Base-by-base conservation (phyloP, 1,140 invertebrate species). In the Zaprionus taronus region DNA sequence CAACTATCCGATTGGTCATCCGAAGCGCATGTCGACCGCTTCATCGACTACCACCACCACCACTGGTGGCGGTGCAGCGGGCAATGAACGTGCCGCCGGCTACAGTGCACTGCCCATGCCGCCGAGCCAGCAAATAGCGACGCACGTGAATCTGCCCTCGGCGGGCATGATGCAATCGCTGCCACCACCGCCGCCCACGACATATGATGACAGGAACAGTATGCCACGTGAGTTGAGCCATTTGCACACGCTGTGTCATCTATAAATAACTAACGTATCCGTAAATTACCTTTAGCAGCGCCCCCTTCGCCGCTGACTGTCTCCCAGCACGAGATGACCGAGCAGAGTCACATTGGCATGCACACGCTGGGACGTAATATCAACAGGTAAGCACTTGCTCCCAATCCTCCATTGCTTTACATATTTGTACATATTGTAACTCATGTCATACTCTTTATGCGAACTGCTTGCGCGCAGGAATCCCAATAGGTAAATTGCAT, bases 1-100 rank as follows among this genome's bases (percentile, higher is more conserved):
- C 7, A 98, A 98, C 93, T 98, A 98, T 94, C 97, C 98, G 4
- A 93, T 97, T 65, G 96, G 96, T 1, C 96, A 97, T 94, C 95
- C 96, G 2, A 93, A 96, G 81, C 94, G 96, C 71, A 93, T 90
- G 91, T 92, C 91, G 1, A 91, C 91, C 15, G 81, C 89, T 17
- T 91, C 91, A 22, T 89, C 79, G 1, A 51, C 47, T 2, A 83
- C 76, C 63, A 91, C 82, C 15, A 84, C 81, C 47, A 77, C 70
- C 17, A 87, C 77, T 1, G 87, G 80, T 12, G 85, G 83, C 20
- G 91, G 86, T 7, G 80, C 83, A 22, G 73, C 87, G 9, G 82
- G 83, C 51, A 92, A 83, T 66, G 93, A 97, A 77, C 94, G 97
- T 41, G 96, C 96, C n/a, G 95, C 96, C 14, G 97, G 97, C 4